Evolutionary conservation across 2,797 vertebrate species (phyloP), one percentile per base, ranked within the genome.

Genomic region (Takifugu ocellatus): DNA sequence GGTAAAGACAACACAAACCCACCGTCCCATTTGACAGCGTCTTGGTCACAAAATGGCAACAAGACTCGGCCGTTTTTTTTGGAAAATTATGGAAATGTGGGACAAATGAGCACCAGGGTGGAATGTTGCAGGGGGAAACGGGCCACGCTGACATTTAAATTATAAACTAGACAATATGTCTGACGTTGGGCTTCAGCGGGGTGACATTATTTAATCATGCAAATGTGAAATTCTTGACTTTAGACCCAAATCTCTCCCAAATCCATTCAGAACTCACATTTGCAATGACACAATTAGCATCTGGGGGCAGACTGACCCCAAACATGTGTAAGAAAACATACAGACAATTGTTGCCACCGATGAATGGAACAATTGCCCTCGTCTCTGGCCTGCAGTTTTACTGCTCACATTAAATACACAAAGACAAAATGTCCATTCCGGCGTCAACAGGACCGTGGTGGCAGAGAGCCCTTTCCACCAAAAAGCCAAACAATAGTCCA

Each of bases 381-480:
- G 83, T 90, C 83, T 85, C 70, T 74, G 53, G 59, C 74, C 71
- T 69, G 76, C 78, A 71, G 75, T 78, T 84, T 82, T 70, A 81
- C 77, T 72, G 72, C 74, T 64, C 82, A 80, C 86, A 85, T 88
- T 82, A 85, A 83, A 84, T 54, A 86, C 79, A 87, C 79, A 75
- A 79, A 79, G 77, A 89, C 88, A 90, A 88, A 87, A 90, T 88
- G 86, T 82, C 72, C 84, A 88, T 84, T 88, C 84, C 77, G 84
- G 79, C 68, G 36, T 81, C 66, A 72, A 70, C 73, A 70, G 79
- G 72, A 79, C 81, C 72, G 78, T 83, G 80, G 83, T 80, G 81
- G 83, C 76, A 55, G 80, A 74, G 74, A 71, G 69, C 77, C 77
- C 82, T 82, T 68, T 83, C 78, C 84, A 86, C 89, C 86, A 88